Conservation (phyloP, 35 echinoderm and acorn worm genomes). For the Acanthaster planci region DNA sequence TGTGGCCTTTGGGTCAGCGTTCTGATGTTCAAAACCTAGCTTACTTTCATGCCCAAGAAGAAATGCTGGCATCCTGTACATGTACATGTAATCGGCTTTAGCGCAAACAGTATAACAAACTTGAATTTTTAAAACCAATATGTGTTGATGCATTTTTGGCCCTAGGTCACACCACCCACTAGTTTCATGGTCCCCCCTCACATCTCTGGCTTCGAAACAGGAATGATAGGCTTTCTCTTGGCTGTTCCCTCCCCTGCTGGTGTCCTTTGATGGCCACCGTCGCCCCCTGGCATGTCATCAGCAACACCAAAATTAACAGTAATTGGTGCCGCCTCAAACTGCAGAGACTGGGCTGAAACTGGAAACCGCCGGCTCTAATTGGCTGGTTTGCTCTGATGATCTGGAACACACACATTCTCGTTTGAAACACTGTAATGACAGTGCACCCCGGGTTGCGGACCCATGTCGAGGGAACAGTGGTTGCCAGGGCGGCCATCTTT, state of each 20-base stretch:
- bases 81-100: no score
- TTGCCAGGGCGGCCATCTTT: conserved; percentile 41
- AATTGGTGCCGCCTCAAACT: conserved; percentile 9
- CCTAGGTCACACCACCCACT: conserved; percentile 9
- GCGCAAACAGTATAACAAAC: conserved; percentile 6
- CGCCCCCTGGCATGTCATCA: conserved; percentile 16
- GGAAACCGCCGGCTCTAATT: conserved; percentile 1
- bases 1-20: no score
- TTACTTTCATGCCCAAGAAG: no score
- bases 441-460: neutral
- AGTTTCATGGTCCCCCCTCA: neutral
- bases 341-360: neutral
- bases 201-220: conserved; percentile 3
- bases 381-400: neutral
- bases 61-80: no score
- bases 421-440: neutral
- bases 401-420: conserved; percentile 5
- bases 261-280: neutral
- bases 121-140: conserved; percentile 32
- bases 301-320: conserved; percentile 21
- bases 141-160: neutral
- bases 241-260: conserved; percentile 18
- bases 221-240: conserved; percentile 12
- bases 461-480: conserved; percentile 26
- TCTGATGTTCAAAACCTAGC: no score